A percentile compares a stretch with the other conserved stretches of the same genome.
Conservation (phyloP, 1,140 invertebrate genomes). For the Trypoxylus dichotomus region DNA sequence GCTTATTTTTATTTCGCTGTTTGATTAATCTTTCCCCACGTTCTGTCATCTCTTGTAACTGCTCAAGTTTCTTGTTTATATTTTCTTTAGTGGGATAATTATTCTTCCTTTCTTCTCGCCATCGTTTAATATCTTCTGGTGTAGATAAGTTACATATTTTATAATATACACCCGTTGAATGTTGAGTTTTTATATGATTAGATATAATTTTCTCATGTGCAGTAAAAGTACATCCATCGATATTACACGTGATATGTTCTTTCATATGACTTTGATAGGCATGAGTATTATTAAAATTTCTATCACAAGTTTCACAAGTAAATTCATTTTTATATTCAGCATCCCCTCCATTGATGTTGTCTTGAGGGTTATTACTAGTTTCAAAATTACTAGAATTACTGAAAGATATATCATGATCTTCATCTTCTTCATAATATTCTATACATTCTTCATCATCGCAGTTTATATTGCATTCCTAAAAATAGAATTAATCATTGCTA, state of each 20-base stretch:
- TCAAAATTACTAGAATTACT: slow-evolving; percentile 34
- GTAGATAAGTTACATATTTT: slow-evolving; percentile 73
- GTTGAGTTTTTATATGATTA: slow-evolving; percentile 80
- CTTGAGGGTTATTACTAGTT: slow-evolving; percentile 36
- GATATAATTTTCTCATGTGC: slow-evolving; percentile 78
- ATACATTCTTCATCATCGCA: slow-evolving; percentile 16
- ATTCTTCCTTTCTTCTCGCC: slow-evolving; percentile 77
- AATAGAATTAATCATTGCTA: background rate
- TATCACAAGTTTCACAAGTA: slow-evolving; percentile 78
- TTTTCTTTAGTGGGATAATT: slow-evolving; percentile 73
- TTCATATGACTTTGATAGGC: slow-evolving; percentile 65
- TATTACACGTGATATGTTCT: slow-evolving; percentile 73
- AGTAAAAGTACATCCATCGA: slow-evolving; percentile 79
- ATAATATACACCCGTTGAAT: slow-evolving; percentile 74
- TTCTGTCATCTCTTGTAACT: slow-evolving; percentile 65
- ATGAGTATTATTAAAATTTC: slow-evolving; percentile 64
- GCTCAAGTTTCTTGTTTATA: slow-evolving; percentile 65
- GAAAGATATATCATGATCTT: background rate
- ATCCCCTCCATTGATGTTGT: slow-evolving; percentile 41
- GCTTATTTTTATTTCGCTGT: slow-evolving; percentile 39
- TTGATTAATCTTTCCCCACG: slow-evolving; percentile 64
- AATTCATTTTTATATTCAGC: slow-evolving; percentile 38
- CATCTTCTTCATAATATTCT: background rate
- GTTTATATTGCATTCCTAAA: slow-evolving; percentile 7
- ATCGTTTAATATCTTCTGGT: slow-evolving; percentile 79